Base-by-base conservation (phyloP, 2,888 invertebrate genomes). In the Synanthedon tipuliformis region DNA sequence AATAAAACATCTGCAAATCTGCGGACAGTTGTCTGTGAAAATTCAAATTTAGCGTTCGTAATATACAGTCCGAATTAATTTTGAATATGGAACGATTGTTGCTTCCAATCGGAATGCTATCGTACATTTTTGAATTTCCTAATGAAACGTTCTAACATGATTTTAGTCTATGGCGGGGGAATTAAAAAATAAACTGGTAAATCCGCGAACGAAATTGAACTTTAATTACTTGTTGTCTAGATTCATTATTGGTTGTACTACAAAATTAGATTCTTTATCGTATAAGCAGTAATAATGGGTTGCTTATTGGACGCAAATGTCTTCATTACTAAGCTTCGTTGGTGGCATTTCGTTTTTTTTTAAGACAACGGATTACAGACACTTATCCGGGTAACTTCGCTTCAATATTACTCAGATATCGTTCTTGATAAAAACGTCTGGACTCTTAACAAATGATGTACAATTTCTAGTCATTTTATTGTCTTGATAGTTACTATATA, bases 241-340 rank as follows among this genome's bases (percentile, higher is more conserved):
- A 58, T 58, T 50, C 13, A 55, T 51, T 53, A 56, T 64, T 51
- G 13, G 7, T 58, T 57, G 50, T 52, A n/a, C 18, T 15, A 52
- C 15, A 23, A 55, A 49, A 61, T 61, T 56, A 60, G 61, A 61
- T 68, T 65, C 62, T 69, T 73, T 70, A 70, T 71, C 68, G 61
- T 66, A 61, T 63, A 64, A 66, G 65, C 65, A 62, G 66, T 65
- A 64, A 66, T 72, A 72, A 74, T 71, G 66, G 66, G 61, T 68
- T 68, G 69, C 60, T 71, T 75, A 73, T 74, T 68, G 65, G 63
- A 73, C 65, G 70, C 66, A 68, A 79, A 81, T 79, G 81, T 78
- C 81, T 82, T 81, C 71, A 82, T 82, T 80, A 73, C 55, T 13
- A 52, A 53, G 23, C 80, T 59, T 66, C 81, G 82, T 79, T 80